These are phyloP conservation scores for Caenorhabditis doughertyi DNA, from an alignment of 2,888 invertebrate species.

Conservation along the genomic window DNA sequence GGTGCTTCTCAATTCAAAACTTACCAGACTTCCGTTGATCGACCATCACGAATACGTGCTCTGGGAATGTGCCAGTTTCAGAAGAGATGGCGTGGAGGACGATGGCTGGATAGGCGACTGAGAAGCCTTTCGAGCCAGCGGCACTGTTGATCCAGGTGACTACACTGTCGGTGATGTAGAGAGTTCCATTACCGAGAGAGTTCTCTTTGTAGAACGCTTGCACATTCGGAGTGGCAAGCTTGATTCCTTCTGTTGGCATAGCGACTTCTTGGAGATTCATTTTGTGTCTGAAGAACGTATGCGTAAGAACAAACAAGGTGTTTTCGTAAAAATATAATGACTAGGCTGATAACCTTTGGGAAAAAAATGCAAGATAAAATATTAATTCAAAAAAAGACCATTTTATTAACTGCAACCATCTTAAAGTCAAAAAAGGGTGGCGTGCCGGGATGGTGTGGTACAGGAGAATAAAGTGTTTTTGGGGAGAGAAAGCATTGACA, in stretches of 20 bases:
- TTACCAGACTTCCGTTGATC: slow-evolving; percentile 85
- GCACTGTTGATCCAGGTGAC: slow-evolving; percentile 66
- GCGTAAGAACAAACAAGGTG: neutral
- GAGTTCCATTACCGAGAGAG: slow-evolving; percentile 76
- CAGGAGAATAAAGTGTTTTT: slow-evolving; percentile 30
- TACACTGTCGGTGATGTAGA: slow-evolving; percentile 74
- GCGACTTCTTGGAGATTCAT: slow-evolving; percentile 28
- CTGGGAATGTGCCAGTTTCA: slow-evolving; percentile 87
- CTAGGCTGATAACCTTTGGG: neutral
- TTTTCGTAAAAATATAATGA: neutral
- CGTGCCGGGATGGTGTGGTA: slow-evolving; percentile 4
- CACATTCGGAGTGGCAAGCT: slow-evolving; percentile 72
- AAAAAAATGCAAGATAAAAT: neutral
- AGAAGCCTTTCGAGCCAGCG: slow-evolving; percentile 85
- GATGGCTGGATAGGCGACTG: slow-evolving; percentile 88
- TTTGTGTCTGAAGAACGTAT: neutral
- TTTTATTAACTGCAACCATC: slow-evolving; percentile 51
- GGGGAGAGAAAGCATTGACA: slow-evolving; percentile 35
- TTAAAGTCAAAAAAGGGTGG: slow-evolving; percentile 11
- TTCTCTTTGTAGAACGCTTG: slow-evolving; percentile 70
- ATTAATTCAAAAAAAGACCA: neutral
- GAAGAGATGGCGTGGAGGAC: slow-evolving; percentile 89
- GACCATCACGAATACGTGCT: slow-evolving; percentile 89
- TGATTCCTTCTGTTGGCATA: slow-evolving; percentile 73
- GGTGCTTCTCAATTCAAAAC: slow-evolving; percentile 12